Conservation (phyloP, 2,888 invertebrate species). For the Amphimallon solstitiale region DNA sequence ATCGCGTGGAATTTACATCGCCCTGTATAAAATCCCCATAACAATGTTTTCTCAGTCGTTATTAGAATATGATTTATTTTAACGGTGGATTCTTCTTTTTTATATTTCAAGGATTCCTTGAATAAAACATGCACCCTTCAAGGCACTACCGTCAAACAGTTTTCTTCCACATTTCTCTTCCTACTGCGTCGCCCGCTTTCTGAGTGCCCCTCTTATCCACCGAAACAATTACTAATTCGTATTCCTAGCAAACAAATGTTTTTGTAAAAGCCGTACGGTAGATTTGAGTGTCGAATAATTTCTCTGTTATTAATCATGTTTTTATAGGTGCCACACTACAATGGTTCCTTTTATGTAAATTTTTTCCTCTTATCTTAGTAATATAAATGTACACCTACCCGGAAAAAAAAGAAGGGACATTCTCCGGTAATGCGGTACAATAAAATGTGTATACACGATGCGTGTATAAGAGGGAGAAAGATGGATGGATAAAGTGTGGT, state of each 20-base stretch:
- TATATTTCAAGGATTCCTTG: slow-evolving; percentile 9
- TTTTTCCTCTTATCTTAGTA: slow-evolving; percentile 47
- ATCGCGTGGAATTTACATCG: no score
- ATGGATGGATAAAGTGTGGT: no score
- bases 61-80: slow-evolving; percentile 18
- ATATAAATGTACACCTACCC: slow-evolving; percentile 45
- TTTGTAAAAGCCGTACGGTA: slow-evolving; percentile 14
- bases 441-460: slow-evolving; percentile 26
- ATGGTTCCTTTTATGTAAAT: slow-evolving; percentile 44
- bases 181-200: not conserved
- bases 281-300: slow-evolving; percentile 28
- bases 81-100: slow-evolving; percentile 2
- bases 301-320: slow-evolving; percentile 39
- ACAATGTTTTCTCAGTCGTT: not conserved
- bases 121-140: slow-evolving; percentile 23
- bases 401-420: slow-evolving; percentile 42
- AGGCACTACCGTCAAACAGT: not conserved
- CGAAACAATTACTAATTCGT: slow-evolving; percentile 28
- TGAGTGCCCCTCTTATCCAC: not conserved
- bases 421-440: slow-evolving; percentile 43
- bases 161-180: not conserved
- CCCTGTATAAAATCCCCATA: not conserved
- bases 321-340: slow-evolving; percentile 38
- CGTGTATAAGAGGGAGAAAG: no score
- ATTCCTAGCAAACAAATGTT: slow-evolving; percentile 22